Evolutionary conservation across 1,140 invertebrate species (phyloP).

Genomic region (Chrysopa pallens): DNA sequence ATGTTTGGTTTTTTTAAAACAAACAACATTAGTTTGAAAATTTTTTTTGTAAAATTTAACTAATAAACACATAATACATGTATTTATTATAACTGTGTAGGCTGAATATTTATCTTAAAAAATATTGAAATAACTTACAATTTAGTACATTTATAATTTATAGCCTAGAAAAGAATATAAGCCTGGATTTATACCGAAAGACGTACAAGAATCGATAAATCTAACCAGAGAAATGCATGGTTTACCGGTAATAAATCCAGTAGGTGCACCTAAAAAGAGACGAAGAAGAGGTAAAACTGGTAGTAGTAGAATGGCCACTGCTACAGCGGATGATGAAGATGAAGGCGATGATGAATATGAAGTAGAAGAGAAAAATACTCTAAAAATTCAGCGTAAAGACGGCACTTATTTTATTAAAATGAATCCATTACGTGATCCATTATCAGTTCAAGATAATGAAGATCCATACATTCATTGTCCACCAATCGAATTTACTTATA

Average conservation of each 20-base stretch:
- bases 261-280: conserved; percentile 12
- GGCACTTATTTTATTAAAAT: conserved; percentile 33
- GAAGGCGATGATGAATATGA: conserved; percentile 4
- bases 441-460: conserved; percentile 26
- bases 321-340: too few species aligned
- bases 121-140: too few species aligned
- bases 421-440: conserved; percentile 32
- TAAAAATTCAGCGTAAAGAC: conserved; percentile 33
- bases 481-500: conserved; percentile 34
- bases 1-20: too few species aligned
- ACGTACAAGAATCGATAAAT: conserved; percentile 26
- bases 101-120: too few species aligned
- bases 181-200: conserved; percentile 27
- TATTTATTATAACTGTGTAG: too few species aligned
- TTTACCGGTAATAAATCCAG: conserved; percentile 17
- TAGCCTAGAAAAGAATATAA: conserved; percentile 31
- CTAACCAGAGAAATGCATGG: conserved; percentile 12
- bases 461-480: conserved; percentile 35
- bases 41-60: too few species aligned
- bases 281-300: not conserved
- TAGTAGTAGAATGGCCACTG: too few species aligned
- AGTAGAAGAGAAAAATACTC: conserved; percentile 26
- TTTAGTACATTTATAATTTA: conserved; percentile 3
- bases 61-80: too few species aligned
- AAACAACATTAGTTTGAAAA: too few species aligned